Evolutionary conservation across 2,888 invertebrate species (phyloP), one percentile per base, ranked within the genome.

Genomic region (Plutella xylostella): DNA sequence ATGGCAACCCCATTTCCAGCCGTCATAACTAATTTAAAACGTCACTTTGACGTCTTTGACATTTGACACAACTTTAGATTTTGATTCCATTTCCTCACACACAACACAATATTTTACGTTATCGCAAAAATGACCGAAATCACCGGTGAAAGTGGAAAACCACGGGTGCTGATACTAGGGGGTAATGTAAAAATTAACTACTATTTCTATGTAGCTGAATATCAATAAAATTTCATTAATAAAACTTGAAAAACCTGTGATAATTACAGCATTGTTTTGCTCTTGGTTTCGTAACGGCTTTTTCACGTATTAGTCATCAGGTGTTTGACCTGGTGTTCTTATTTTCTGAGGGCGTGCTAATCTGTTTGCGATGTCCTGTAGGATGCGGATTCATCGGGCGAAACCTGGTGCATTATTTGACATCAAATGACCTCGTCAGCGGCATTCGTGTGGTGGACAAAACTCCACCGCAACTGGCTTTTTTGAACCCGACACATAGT

Each of bases 331-430:
- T 54, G 55, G 53, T 53, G 56, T 40, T 25, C 25, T 25, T 51
- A 57, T 62, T 59, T 52, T 56, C 61, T 54, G n/a, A n/a, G n/a
- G n/a, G n/a, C n/a, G 55, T 56, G 53, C 51, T 60, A 54, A 25
- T 14, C 9, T n/a, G n/a, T n/a, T 19, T 40, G 38, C 14, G 11
- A 38, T 38, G n/a, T n/a, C 7, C 56, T 71, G 54, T 79, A 96
- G 96, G 96, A 74, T 95, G 95, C 79, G 96, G 96, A 60, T 96
- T 97, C 78, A 92, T 96, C 68, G 96, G 96, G 54, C 89, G 96
- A 62, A 93, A 96, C 83, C 85, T 96, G 56, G 91, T 95, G 49
- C 87, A 90, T 50, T 92, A 92, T 78, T 85, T 96, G 64, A 84
- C 96, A 54, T 86, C 87, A 51, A 91, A 94, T 73, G 88, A 92